Percentiles rank a stretch among this genome's conserved stretches.
These are phyloP conservation scores for Hydractinia echinata DNA, from an alignment of 30 jellyfish, hydroid and myxozoan species.

Conservation along the genomic window DNA sequence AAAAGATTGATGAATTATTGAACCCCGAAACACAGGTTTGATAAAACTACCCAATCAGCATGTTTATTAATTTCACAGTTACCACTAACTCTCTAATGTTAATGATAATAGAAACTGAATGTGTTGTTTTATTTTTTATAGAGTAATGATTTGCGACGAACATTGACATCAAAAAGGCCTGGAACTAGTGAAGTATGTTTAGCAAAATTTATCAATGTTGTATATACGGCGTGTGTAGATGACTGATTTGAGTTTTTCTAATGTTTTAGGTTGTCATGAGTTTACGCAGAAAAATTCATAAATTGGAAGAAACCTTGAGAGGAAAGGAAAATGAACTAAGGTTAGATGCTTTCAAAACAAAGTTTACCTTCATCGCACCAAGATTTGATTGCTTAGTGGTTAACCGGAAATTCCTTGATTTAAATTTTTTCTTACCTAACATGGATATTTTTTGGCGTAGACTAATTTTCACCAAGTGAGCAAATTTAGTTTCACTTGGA, in stretches of 20 bases:
- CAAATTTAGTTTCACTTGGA: no score
- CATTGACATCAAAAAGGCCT: conserved; percentile 60
- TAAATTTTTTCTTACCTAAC: no score
- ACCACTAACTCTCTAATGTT: not conserved
- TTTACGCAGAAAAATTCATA: conserved; percentile 64
- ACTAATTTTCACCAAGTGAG: no score
- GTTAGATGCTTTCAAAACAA: conserved; percentile 19
- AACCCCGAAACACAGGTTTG: conserved; percentile 89
- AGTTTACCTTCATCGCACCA: no score
- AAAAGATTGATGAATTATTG: conserved; percentile 69
- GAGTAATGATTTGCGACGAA: conserved; percentile 85
- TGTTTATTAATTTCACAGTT: not conserved
- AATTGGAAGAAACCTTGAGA: conserved; percentile 65
- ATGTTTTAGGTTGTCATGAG: conserved; percentile 78
- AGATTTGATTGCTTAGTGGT: no score
- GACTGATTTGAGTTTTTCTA: not conserved
- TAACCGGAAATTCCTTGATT: no score
- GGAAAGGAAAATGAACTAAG: conserved; percentile 85
- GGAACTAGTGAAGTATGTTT: conserved; percentile 65
- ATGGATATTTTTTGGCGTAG: no score
- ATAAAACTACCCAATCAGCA: not conserved
- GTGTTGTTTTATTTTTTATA: conserved; percentile 13
- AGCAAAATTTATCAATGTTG: not conserved
- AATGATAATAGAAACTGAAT: not conserved
- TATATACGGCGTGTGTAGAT: not conserved